phyloP scores from a whole-genome alignment of 1,140 invertebrate species.

The Papilio polyxenes region DNA sequence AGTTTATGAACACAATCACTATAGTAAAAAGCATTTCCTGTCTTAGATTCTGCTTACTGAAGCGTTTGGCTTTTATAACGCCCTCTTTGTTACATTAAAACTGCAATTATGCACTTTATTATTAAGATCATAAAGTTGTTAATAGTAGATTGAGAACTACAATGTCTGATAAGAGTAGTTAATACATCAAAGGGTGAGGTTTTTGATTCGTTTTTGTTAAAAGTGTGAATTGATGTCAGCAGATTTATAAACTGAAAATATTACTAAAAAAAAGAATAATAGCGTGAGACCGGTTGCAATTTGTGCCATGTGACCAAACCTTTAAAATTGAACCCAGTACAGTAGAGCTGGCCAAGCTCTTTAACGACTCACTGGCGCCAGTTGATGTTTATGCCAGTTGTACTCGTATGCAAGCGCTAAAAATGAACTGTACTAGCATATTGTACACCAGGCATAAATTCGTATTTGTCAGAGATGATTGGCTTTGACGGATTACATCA shows the following conservation, averaged over 20 bases:
- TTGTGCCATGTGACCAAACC: no score
- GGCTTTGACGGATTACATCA: no score
- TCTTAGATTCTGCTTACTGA: slow-evolving; percentile 33
- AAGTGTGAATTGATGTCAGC: neutral
- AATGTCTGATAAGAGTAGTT: neutral
- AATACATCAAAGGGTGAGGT: neutral
- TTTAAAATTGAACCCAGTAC: no score
- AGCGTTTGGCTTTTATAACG: slow-evolving; percentile 17
- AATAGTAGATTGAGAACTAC: neutral
- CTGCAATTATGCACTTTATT: slow-evolving; percentile 17
- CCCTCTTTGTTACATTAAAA: neutral
- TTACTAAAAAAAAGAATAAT: no score
- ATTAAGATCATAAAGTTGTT: neutral
- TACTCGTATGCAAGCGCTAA: no score
- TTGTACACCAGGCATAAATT: no score
- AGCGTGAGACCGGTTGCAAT: no score
- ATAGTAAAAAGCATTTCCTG: slow-evolving; percentile 31
- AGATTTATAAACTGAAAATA: neutral
- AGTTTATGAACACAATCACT: slow-evolving; percentile 32
- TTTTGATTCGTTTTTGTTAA: neutral
- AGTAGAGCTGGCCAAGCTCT: no score
- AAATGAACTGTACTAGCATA: no score
- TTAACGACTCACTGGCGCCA: no score
- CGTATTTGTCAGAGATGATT: no score
- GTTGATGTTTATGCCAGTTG: no score